Evolutionary conservation across 2,888 invertebrate species (phyloP), one percentile per base, ranked within the genome.

Genomic region (Biston betularia): DNA sequence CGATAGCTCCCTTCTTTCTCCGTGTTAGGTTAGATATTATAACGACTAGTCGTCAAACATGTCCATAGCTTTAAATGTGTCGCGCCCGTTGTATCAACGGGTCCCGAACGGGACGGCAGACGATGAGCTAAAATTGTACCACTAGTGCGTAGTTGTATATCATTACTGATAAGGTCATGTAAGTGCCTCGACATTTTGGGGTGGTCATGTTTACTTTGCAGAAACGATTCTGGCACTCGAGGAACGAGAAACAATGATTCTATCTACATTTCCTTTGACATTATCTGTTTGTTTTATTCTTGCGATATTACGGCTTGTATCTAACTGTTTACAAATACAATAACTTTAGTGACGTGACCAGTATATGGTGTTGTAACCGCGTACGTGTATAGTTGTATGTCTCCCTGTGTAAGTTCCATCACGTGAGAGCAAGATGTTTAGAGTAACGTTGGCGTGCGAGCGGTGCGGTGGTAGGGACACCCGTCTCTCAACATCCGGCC

Each of bases 11-110:
- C 85, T 89, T 90, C 86, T 90, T 83, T 91, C 87, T 92, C 90
- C 90, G 85, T 89, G 90, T 90, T 92, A 92, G 91, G 89, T 84
- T 92, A 92, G 89, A 82, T 79, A 45, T 85, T 86, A 86, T 52
- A 88, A 86, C 82, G 79, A 83, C 87, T 92, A 90, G 90, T 89
- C 89, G 90, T 91, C 89, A 91, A 89, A 91, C 89, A 90, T 92
- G 93, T 93, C 93, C 92, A 93, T 93, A 93, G 93, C 93, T 93
- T 93, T 93, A 93, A 92, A 88, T 87, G 90, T 90, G 89, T 89
- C 90, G 86, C 88, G 80, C 84, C 91, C 90, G 93, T 92, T 91
- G 93, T 92, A 92, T 92, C 92, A 92, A 92, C 88, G 92, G 92
- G 89, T 86, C 89, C 87, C 81, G 85, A 79, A 82, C 86, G 85